A percentile compares a stretch with the other conserved stretches of the same genome.
Evolutionary conservation across 2,888 invertebrate species (phyloP).

Genomic region (Anarsia innoxiella): DNA sequence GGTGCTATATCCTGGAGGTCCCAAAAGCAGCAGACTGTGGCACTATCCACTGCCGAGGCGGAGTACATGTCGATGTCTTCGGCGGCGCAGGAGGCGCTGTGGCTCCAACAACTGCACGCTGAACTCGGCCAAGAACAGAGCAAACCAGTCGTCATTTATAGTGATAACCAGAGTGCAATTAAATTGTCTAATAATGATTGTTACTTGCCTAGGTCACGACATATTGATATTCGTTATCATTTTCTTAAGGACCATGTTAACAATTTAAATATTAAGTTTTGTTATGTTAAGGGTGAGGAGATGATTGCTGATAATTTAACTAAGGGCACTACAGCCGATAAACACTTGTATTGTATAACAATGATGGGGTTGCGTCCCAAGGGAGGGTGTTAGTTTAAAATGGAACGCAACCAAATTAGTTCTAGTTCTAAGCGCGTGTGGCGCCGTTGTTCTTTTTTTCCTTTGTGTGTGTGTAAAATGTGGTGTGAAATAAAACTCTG

Average conservation of each 20-base stretch:
- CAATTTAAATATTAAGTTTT: conserved; percentile 7
- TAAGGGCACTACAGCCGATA: conserved; percentile 9
- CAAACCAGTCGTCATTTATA: conserved; percentile 15
- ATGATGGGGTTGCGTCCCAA: conserved; percentile 10
- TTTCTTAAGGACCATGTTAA: conserved; percentile 17
- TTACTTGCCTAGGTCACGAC: conserved; percentile 20
- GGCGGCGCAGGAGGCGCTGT: not conserved
- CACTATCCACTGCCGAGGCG: conserved; percentile 1
- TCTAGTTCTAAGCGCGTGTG: not conserved
- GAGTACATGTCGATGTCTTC: conserved; percentile 4
- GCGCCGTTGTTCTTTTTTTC: not conserved
- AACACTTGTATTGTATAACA: conserved; percentile 10
- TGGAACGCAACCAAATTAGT: conserved; percentile 2
- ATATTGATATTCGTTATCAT: too few species aligned
- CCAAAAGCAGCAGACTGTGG: conserved; percentile 1
- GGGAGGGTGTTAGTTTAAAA: not conserved
- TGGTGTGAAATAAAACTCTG: too few species aligned
- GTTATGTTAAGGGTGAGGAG: conserved; percentile 6
- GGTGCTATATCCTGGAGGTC: conserved; percentile 20
- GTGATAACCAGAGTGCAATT: conserved; percentile 24
- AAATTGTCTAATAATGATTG: conserved; percentile 19
- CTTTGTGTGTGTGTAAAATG: too few species aligned
- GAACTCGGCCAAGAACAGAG: conserved; percentile 14
- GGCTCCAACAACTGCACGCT: not conserved
- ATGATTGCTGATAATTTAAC: conserved; percentile 12